Evolutionary conservation across 2,888 invertebrate genomes (phyloP).

Genomic region (Nineta flava): DNA sequence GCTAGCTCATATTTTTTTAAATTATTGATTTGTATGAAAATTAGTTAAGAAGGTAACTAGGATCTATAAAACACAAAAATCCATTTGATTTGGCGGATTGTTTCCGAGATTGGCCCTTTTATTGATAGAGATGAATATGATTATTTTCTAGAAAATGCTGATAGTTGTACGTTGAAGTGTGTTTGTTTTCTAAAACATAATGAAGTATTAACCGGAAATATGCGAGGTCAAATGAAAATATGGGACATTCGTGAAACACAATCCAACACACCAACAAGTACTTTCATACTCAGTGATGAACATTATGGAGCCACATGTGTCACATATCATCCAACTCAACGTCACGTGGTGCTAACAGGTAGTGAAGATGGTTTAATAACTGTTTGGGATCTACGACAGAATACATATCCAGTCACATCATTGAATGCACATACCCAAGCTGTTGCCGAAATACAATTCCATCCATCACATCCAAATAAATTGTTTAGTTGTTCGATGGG

Average conservation of each 20-base stretch:
- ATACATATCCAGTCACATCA: conserved; percentile 66
- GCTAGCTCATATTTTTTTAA: too few relatives aligned
- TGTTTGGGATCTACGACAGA: conserved; percentile 79
- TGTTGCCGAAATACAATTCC: conserved; percentile 77
- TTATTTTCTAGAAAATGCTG: conserved; percentile 43
- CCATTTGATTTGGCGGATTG: too few relatives aligned
- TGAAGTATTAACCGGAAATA: conserved; percentile 69
- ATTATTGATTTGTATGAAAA: too few relatives aligned
- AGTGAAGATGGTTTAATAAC: conserved; percentile 75
- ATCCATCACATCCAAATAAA: conserved; percentile 71
- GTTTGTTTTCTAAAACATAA: conserved; percentile 56
- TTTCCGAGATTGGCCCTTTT: too few relatives aligned
- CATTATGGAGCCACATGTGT: conserved; percentile 60
- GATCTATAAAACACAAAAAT: too few relatives aligned
- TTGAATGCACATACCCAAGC: conserved; percentile 59
- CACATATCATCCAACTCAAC: conserved; percentile 72
- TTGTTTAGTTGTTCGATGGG: conserved; percentile 64
- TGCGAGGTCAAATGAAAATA: conserved; percentile 78
- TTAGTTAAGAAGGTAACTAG: too few relatives aligned
- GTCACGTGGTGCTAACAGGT: conserved; percentile 68
- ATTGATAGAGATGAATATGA: too few relatives aligned
- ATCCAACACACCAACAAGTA: conserved; percentile 41
- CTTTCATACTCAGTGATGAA: conserved; percentile 54
- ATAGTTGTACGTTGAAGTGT: conserved; percentile 66
- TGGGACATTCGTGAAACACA: conserved; percentile 60